Conservation (phyloP, 2,113 vertebrate species). For the Pseudopodoces humilis region DNA sequence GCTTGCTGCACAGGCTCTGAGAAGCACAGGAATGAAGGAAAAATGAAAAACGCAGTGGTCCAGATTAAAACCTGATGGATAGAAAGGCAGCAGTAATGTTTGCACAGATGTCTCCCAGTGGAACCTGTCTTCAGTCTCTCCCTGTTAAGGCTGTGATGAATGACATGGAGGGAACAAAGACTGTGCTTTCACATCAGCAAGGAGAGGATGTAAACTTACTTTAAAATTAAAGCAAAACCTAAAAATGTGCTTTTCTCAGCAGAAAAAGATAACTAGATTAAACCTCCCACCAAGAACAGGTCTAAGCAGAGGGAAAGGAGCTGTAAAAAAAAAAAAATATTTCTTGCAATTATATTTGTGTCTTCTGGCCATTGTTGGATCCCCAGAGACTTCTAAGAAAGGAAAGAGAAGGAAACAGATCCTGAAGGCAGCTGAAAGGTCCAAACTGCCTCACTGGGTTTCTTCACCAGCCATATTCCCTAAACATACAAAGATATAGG, state of each 20-base stretch:
- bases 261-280: constrained; percentile 33
- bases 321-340: background rate
- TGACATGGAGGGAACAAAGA: background rate
- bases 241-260: constrained; percentile 28
- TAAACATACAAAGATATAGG: background rate
- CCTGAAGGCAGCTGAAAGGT: background rate
- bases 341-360: background rate
- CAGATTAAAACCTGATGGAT: constrained; percentile 6
- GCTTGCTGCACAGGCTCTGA: background rate
- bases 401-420: background rate
- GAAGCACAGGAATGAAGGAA: background rate
- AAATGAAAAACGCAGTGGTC: background rate
- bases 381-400: background rate
- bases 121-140: background rate
- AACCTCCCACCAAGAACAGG: background rate
- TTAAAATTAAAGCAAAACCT: constrained; percentile 12
- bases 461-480: background rate
- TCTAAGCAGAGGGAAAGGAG: background rate
- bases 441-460: background rate
- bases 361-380: background rate
- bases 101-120: constrained; percentile 30
- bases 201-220: background rate
- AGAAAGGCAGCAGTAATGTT: background rate
- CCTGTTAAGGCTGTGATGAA: background rate
- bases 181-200: background rate